phyloP scores from a whole-genome alignment of 2,797 vertebrate species.

The Parauchenoglanis punctatus region DNA sequence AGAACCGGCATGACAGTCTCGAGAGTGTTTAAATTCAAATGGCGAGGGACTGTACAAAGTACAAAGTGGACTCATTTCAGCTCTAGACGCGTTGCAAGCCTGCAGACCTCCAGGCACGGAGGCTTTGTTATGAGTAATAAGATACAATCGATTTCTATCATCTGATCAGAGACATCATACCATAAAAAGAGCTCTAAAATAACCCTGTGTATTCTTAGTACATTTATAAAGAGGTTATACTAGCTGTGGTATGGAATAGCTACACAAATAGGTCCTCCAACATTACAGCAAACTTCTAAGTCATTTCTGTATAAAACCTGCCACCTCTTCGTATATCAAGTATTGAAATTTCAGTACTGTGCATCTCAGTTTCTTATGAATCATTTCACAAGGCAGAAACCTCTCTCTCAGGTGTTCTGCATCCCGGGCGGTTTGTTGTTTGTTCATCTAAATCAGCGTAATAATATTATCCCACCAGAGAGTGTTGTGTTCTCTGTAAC shows the following conservation, averaged over 20 bases:
- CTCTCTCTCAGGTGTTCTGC: slow-evolving; percentile 1
- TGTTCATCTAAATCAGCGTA: slow-evolving; percentile 25
- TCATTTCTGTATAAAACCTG: slow-evolving; percentile 19
- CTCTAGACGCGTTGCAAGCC: not conserved
- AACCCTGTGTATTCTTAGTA: not conserved
- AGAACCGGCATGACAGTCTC: not conserved
- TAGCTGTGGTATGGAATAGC: slow-evolving; percentile 55
- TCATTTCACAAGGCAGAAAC: not conserved
- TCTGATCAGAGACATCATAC: not conserved
- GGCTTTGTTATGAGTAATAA: not conserved
- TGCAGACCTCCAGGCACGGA: not conserved
- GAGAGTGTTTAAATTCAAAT: not conserved
- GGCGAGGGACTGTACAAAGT: not conserved
- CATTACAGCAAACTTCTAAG: not conserved
- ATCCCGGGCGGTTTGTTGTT: slow-evolving; percentile 27
- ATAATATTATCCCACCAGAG: not conserved
- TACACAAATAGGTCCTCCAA: slow-evolving; percentile 14
- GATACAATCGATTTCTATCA: not conserved
- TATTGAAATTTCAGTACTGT: slow-evolving; percentile 17
- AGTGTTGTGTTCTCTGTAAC: not conserved
- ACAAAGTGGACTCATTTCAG: not conserved
- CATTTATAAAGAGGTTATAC: slow-evolving; percentile 46
- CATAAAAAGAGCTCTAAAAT: not conserved
- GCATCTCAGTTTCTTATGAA: slow-evolving; percentile 7
- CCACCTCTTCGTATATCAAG: slow-evolving; percentile 12